Evolutionary conservation across 2,797 vertebrate species (phyloP), one percentile per base, ranked within the genome.

Genomic region (Rhinatrema bivittatum): DNA sequence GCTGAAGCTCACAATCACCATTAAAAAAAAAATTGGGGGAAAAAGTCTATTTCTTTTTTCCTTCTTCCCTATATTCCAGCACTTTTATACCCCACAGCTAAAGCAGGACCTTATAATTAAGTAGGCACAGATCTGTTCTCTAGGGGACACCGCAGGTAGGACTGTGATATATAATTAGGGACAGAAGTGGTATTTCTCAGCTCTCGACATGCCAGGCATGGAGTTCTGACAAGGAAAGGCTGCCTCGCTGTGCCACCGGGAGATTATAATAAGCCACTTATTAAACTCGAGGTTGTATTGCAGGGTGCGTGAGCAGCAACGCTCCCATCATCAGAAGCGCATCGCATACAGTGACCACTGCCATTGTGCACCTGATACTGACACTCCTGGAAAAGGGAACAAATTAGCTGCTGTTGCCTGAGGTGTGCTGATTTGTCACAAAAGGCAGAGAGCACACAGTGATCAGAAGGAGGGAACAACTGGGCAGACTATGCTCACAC

Each of bases 1-100:
- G 72, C 70, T 60, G 54, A 66, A 71, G 49, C 45, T 62, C 45
- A 55, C 50, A 52, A 46, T 48, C 66, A n/a, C n/a, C n/a, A 61
- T 58, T 52, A 56, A 10, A 50, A 46, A n/a, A n/a, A n/a, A n/a
- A n/a, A n/a, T n/a, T n/a, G n/a, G n/a, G n/a, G n/a, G n/a, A 49
- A 63, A 38, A 16, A 43, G 9, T 38, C 43, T n/a, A 37, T 62
- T 29, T 44, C 30, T 38, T 42, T 48, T 10, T 9, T 40, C 6
- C 29, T 29, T 17, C 29, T 6, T 17, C 16, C 16, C 16, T 11
- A 46, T 33, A 30, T 57, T 61, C 47, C 53, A 50, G 70, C 59
- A 50, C 36, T 37, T 38, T 70, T 57, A 42, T 53, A 60, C 0
- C 0, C 34, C 37, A 35, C 32, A 15, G 27, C 50, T 59, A 44